Base-by-base conservation (phyloP, 2,797 vertebrate species). In the Pelodytes ibericus region DNA sequence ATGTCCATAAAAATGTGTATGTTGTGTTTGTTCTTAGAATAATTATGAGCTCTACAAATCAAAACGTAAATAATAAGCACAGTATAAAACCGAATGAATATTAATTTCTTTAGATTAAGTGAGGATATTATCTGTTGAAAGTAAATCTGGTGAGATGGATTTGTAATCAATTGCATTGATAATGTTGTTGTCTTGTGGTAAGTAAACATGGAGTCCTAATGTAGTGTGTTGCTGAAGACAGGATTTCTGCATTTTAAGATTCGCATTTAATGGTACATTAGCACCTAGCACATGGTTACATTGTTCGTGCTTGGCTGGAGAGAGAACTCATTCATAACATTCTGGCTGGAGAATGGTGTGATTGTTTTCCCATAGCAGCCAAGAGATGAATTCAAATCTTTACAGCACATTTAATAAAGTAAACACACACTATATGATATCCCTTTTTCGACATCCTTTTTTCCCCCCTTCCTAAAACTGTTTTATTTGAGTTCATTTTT, bases 391-490 rank as follows among this genome's bases (percentile, higher is more conserved):
- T n/a, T n/a, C n/a, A n/a, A 39, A 64, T 57, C 59, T 76, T 61
- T 49, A 77, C 63, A 63, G 59, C 18, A 20, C 58, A 76, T 63
- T 76, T 30, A 39, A 58, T 36, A 44, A 71, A 70, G 44, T 36
- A 69, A 69, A 61, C 44, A 62, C 3, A 29, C 1, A 31, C 66
- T 22, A 20, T 9, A 33, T 30, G 39, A 33, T 68, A 41, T 30
- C n/a, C n/a, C n/a, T 39, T 39, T n/a, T 49, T 49, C 18, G 15
- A 1, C 18, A 15, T 49, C n/a, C 49, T 53, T 3, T 22, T 6
- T 7, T 13, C 3, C 18, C 18, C 41, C 15, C 22, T 53, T 53
- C 1, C 49, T 22, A 20, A 2, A 53, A 24, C 13, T 16, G 7
- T 22, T 53, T 53, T 22, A 53, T 53, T 24, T 53, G 4, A 20